These are phyloP conservation scores for Thymallus thymallus DNA, from an alignment of 2,113 vertebrate species.

Conservation along the genomic window DNA sequence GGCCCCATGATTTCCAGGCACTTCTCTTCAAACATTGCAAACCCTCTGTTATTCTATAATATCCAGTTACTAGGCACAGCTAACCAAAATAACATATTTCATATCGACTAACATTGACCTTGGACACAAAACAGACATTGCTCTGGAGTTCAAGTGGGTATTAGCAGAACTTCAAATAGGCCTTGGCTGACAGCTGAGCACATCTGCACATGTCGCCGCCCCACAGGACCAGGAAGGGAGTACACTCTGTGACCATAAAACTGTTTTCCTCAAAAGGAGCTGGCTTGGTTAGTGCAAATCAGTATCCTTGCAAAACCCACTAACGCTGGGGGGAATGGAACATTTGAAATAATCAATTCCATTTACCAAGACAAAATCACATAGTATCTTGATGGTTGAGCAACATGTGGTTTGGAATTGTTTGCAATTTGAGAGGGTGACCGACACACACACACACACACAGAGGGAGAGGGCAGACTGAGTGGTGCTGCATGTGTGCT, in stretches of 20 bases:
- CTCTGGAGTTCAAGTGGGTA: constrained; percentile 47
- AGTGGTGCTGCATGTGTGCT: constrained; percentile 6
- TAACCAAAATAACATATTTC: constrained; percentile 75
- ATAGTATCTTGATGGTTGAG: neutral
- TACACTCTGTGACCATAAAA: constrained; percentile 3
- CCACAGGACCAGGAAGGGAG: constrained; percentile 12
- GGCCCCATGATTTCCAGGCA: constrained; percentile 50
- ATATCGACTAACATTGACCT: constrained; percentile 69
- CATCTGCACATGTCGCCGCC: constrained; percentile 30
- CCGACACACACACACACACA: neutral
- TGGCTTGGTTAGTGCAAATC: constrained; percentile 3
- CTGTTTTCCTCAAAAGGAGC: too few relatives aligned
- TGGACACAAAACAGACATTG: constrained; percentile 61
- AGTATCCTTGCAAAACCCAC: neutral
- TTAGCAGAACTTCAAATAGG: constrained; percentile 44
- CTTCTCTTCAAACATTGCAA: constrained; percentile 49
- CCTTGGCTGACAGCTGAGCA: constrained; percentile 22
- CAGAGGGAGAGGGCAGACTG: neutral
- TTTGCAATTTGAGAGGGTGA: constrained; percentile 11
- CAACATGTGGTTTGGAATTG: neutral
- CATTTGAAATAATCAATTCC: neutral
- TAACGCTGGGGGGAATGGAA: neutral
- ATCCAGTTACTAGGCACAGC: constrained; percentile 66
- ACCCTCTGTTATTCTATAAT: constrained; percentile 65
- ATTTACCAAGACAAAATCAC: neutral